These are phyloP conservation scores for Latrodectus hesperus DNA, from an alignment of 2,888 invertebrate genomes.

Conservation along the genomic window DNA sequence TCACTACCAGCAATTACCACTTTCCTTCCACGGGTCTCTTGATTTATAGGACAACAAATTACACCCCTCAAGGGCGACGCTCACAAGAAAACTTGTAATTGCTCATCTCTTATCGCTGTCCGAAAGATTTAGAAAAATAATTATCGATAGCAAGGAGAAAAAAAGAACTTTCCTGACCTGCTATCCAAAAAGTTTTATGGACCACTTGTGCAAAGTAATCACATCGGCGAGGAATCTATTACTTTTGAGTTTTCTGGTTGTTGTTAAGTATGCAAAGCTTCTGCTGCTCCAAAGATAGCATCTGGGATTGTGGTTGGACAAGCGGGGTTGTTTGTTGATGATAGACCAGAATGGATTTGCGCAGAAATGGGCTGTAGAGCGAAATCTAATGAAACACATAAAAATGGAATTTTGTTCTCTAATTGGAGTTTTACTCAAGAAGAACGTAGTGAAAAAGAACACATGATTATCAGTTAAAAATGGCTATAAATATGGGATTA, in stretches of 20 bases:
- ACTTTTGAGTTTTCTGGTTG: background rate
- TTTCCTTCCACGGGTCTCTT: slow-evolving; percentile 6
- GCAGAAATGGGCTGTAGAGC: background rate
- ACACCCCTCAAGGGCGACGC: slow-evolving; percentile 13
- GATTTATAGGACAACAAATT: slow-evolving; percentile 59
- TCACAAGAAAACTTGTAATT: slow-evolving; percentile 31
- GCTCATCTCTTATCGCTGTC: slow-evolving; percentile 42
- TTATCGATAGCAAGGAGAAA: background rate
- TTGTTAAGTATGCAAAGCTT: background rate
- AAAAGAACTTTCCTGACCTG: background rate
- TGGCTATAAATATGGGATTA: background rate
- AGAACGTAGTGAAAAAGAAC: too few relatives aligned
- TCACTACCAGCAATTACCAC: slow-evolving; percentile 30
- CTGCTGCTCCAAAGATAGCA: background rate
- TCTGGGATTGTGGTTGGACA: background rate
- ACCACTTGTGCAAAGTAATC: slow-evolving; percentile 32
- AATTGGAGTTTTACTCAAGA: background rate
- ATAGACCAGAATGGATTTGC: background rate
- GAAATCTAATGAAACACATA: background rate
- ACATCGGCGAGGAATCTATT: slow-evolving; percentile 38
- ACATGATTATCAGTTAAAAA: background rate
- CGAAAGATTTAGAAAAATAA: slow-evolving; percentile 44
- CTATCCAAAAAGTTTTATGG: slow-evolving; percentile 46
- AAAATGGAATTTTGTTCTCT: background rate
- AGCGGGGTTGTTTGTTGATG: background rate